Evolutionary conservation across 1,140 invertebrate species (phyloP).

Genomic region (Lasioglossum albipes): DNA sequence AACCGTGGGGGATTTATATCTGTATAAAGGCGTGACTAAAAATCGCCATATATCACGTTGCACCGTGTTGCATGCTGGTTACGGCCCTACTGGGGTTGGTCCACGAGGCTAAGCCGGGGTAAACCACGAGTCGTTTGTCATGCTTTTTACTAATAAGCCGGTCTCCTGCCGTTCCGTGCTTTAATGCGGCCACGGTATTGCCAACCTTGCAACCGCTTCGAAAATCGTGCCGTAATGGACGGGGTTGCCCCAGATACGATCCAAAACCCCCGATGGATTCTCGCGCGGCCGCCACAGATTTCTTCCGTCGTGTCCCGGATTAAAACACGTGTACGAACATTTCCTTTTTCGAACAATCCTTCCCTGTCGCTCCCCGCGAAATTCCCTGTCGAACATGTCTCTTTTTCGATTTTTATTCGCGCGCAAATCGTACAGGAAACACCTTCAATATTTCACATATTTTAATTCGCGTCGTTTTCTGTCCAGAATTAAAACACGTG

Average conservation of each 20-base stretch:
- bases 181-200: conserved; percentile 56
- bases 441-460: too few relatives aligned
- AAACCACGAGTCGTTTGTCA: conserved; percentile 73
- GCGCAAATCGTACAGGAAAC: too few relatives aligned
- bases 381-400: too few relatives aligned
- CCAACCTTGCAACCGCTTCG: conserved; percentile 33
- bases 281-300: neutral
- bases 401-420: too few relatives aligned
- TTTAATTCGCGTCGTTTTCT: too few relatives aligned
- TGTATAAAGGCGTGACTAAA: conserved; percentile 74
- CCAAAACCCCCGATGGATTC: neutral
- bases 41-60: conserved; percentile 70
- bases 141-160: conserved; percentile 74
- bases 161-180: conserved; percentile 53
- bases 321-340: neutral
- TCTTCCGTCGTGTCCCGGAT: neutral
- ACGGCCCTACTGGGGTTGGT: conserved; percentile 69
- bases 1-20: conserved; percentile 70
- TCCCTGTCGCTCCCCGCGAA: too few relatives aligned
- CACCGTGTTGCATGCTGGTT: conserved; percentile 65
- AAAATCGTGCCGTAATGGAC: conserved; percentile 26
- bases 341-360: too few relatives aligned
- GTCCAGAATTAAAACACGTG: too few relatives aligned
- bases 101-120: conserved; percentile 62
- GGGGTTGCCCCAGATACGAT: neutral